Evolutionary conservation across 2,797 vertebrate genomes (phyloP).

Genomic region (Oceanodroma leucorhoa): DNA sequence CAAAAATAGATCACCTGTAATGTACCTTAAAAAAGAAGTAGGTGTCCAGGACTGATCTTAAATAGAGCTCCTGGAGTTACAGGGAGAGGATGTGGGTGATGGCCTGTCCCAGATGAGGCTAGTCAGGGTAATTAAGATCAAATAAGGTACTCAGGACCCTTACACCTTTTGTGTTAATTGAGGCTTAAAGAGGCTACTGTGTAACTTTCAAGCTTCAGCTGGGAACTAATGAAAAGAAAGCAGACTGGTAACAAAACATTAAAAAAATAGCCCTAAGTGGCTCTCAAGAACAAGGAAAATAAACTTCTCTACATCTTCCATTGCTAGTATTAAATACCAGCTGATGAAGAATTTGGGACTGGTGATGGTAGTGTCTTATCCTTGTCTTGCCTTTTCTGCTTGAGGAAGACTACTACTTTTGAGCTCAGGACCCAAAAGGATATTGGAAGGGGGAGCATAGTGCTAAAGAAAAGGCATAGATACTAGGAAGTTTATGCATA

Average conservation of each 20-base stretch:
- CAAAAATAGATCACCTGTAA: background rate
- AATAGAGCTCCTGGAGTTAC: background rate
- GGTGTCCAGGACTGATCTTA: background rate
- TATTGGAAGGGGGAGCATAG: background rate
- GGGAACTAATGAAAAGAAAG: background rate
- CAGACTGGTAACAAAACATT: background rate
- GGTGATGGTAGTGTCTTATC: background rate
- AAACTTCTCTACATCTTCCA: rapidly evolving
- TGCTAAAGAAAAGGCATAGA: background rate
- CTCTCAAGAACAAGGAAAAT: background rate
- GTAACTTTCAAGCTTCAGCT: background rate
- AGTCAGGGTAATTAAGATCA: background rate
- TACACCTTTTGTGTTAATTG: background rate
- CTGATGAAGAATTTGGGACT: background rate
- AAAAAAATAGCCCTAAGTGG: background rate
- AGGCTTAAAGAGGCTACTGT: background rate
- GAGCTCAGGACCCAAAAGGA: background rate
- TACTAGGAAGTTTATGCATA: background rate
- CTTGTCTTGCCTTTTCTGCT: background rate
- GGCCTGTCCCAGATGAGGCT: background rate
- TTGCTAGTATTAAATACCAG: background rate
- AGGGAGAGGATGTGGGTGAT: background rate
- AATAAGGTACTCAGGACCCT: background rate
- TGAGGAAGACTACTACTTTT: background rate
- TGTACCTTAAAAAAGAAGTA: background rate